Percentiles rank a stretch among this genome's conserved stretches.
Conservation (phyloP, 2,797 vertebrate species). For the Pogoniulus pusillus region DNA sequence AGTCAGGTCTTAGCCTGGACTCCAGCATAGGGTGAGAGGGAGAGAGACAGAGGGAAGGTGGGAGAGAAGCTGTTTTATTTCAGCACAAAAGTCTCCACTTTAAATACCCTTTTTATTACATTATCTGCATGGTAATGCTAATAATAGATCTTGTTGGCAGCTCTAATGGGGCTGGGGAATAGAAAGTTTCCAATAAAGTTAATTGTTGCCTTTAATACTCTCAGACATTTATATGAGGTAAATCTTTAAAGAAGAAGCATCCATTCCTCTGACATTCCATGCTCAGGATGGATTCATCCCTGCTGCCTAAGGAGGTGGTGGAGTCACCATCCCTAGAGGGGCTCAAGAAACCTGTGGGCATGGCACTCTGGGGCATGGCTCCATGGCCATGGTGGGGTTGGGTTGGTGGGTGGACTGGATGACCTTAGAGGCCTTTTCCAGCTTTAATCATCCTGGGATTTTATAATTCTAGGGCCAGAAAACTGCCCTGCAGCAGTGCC, state of each 20-base stretch:
- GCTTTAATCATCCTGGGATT: too few relatives aligned
- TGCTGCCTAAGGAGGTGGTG: background rate
- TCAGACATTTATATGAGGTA: slow-evolving; percentile 80
- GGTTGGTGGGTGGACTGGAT: too few relatives aligned
- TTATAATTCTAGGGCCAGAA: background rate
- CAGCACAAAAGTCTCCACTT: slow-evolving; percentile 76
- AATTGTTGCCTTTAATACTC: slow-evolving; percentile 84
- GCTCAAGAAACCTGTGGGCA: too few relatives aligned
- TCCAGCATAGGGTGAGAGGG: slow-evolving; percentile 25
- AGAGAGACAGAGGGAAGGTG: slow-evolving; percentile 20
- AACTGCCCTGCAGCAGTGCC: background rate
- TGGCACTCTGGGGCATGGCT: too few relatives aligned
- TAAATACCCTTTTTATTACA: slow-evolving; percentile 85
- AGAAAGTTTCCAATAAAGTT: slow-evolving; percentile 85
- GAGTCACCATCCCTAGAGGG: too few relatives aligned
- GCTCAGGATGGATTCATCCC: background rate
- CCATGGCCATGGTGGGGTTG: too few relatives aligned
- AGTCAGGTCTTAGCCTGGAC: background rate
- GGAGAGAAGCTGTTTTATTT: slow-evolving; percentile 72
- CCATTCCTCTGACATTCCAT: slow-evolving; percentile 64
- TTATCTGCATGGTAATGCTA: slow-evolving; percentile 83
- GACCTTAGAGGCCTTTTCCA: too few relatives aligned
- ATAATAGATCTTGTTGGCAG: slow-evolving; percentile 85
- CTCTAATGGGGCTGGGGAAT: slow-evolving; percentile 82
- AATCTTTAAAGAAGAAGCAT: slow-evolving; percentile 77